Conservation (phyloP, 2,888 invertebrate genomes). For the Onchidella celtica region DNA sequence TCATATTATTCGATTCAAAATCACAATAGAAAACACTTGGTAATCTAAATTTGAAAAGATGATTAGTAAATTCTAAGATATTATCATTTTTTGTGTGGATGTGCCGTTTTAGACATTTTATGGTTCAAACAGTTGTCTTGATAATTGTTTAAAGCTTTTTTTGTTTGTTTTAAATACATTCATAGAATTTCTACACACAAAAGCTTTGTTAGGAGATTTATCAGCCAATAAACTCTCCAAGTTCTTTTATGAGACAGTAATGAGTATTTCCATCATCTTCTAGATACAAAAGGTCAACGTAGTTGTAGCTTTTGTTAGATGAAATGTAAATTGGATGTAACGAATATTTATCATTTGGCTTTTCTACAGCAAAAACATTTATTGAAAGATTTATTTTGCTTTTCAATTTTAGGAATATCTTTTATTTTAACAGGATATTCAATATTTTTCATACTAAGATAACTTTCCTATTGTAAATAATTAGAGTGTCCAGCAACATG, state of each 20-base stretch:
- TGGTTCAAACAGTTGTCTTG: neutral
- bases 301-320: neutral
- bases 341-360: neutral
- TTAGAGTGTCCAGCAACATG: neutral
- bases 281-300: neutral
- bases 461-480: slow-evolving; percentile 1
- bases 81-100: neutral
- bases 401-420: slow-evolving; percentile 6
- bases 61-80: slow-evolving; percentile 6
- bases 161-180: neutral
- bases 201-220: neutral
- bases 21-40: slow-evolving; percentile 1
- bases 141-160: slow-evolving; percentile 3
- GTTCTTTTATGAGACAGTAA: slow-evolving; percentile 22
- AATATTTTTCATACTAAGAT: neutral
- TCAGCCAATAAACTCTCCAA: no score
- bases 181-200: slow-evolving; percentile 16
- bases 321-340: slow-evolving; percentile 11
- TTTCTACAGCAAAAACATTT: slow-evolving; percentile 8
- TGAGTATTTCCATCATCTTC: slow-evolving; percentile 16
- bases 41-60: slow-evolving; percentile 19
- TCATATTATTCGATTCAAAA: slow-evolving; percentile 15
- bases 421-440: neutral
- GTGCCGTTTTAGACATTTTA: neutral
- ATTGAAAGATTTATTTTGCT: slow-evolving; percentile 7